Evolutionary conservation across 2,797 vertebrate species (phyloP).

Genomic region (Bovichtus variegatus): DNA sequence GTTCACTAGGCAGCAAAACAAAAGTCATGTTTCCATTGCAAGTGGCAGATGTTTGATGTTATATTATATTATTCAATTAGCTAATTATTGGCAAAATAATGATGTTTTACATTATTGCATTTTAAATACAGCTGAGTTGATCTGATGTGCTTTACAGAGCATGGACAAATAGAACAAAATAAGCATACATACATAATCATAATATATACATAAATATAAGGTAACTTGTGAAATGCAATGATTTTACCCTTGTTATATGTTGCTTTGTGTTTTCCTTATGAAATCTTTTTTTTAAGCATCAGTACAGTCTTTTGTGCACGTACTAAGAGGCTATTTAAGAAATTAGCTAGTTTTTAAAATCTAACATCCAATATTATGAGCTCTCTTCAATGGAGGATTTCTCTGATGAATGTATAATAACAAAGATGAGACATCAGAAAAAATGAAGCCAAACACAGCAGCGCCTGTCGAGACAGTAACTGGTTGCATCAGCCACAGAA

Average conservation of each 20-base stretch:
- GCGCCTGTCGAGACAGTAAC: not conserved
- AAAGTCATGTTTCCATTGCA: constrained; percentile 21
- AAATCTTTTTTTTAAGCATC: not conserved
- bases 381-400: not conserved
- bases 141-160: not conserved
- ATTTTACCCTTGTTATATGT: not conserved
- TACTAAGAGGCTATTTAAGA: not conserved
- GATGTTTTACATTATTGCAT: not conserved
- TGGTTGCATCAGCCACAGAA: not conserved
- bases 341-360: not conserved
- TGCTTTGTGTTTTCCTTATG: not conserved
- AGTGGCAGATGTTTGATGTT: constrained; percentile 13
- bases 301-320: not conserved
- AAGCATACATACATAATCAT: not conserved
- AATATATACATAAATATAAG: not conserved
- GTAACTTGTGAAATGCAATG: not conserved
- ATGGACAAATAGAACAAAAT: not conserved
- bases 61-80: not conserved
- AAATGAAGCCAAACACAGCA: not conserved
- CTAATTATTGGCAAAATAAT: not conserved
- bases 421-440: not conserved
- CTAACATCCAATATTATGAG: not conserved
- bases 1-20: constrained; percentile 20
- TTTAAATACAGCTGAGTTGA: not conserved
- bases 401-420: not conserved